phyloP scores from a whole-genome alignment of 2,113 vertebrate genomes.

The Spermophilus dauricus region DNA sequence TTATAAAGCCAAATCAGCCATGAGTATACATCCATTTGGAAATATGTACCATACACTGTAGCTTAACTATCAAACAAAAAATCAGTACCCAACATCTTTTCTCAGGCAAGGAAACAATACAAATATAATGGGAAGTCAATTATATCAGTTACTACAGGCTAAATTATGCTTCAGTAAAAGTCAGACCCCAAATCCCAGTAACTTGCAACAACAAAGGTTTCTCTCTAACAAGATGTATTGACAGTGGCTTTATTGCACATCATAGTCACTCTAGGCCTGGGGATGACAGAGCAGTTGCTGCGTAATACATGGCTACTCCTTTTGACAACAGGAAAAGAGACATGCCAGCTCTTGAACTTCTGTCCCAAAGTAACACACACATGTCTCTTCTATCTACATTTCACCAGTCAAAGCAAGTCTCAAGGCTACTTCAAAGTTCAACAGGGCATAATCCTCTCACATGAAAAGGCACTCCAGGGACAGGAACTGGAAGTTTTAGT shows the following conservation, averaged over 20 bases:
- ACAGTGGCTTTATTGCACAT: neutral
- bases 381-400: neutral
- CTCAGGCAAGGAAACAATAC: neutral
- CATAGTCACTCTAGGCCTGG: neutral
- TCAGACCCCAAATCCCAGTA: neutral
- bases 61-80: neutral
- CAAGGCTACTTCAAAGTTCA: neutral
- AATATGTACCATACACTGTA: neutral
- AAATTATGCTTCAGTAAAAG: neutral
- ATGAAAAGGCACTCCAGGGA: neutral
- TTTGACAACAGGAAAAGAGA: neutral
- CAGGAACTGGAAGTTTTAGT: constrained; percentile 1
- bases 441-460: neutral
- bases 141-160: neutral
- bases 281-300: neutral
- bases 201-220: neutral
- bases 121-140: neutral
- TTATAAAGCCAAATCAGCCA: neutral
- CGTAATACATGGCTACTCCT: neutral
- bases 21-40: neutral
- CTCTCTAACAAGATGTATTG: neutral
- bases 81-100: neutral
- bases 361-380: neutral
- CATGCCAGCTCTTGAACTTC: neutral
- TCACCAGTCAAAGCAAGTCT: constrained; percentile 36